Conservation (phyloP, 2,888 invertebrate species). For the Heteropelma amictum region DNA sequence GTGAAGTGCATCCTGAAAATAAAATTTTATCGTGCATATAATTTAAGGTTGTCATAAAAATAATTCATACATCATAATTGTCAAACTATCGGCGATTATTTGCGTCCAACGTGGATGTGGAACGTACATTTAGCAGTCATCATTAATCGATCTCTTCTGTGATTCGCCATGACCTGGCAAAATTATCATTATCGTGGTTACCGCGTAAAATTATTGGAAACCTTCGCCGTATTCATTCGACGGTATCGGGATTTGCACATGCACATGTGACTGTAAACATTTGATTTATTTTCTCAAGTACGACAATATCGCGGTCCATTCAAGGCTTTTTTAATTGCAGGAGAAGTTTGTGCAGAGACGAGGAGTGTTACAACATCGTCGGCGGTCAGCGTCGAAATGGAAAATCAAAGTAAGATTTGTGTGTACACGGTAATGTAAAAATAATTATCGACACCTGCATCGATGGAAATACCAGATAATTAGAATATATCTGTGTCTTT, state of each 20-base stretch:
- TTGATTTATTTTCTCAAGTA: constrained; percentile 31
- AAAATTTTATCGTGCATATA: too few relatives aligned
- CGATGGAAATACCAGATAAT: background rate
- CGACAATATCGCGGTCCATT: constrained; percentile 18
- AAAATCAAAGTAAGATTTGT: background rate
- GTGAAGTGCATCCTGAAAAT: too few relatives aligned
- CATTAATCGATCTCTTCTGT: constrained; percentile 5
- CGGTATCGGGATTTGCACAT: constrained; percentile 23
- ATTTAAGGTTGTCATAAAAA: background rate
- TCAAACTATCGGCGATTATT: background rate
- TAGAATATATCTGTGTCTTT: too few relatives aligned
- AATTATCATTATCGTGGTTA: background rate
- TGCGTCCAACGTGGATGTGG: background rate
- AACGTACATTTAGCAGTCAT: background rate
- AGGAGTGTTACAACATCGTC: constrained; percentile 1
- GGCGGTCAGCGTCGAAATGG: background rate
- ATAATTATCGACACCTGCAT: background rate
- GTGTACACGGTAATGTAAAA: background rate
- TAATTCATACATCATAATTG: background rate
- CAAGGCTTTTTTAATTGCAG: constrained; percentile 37
- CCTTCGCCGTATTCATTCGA: constrained; percentile 40
- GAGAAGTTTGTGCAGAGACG: background rate
- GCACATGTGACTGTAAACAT: constrained; percentile 7
- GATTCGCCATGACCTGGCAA: background rate
- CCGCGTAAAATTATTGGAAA: background rate